These are phyloP conservation scores for Perognathus longimembris DNA, from an alignment of 2,113 vertebrate genomes.

Conservation along the genomic window DNA sequence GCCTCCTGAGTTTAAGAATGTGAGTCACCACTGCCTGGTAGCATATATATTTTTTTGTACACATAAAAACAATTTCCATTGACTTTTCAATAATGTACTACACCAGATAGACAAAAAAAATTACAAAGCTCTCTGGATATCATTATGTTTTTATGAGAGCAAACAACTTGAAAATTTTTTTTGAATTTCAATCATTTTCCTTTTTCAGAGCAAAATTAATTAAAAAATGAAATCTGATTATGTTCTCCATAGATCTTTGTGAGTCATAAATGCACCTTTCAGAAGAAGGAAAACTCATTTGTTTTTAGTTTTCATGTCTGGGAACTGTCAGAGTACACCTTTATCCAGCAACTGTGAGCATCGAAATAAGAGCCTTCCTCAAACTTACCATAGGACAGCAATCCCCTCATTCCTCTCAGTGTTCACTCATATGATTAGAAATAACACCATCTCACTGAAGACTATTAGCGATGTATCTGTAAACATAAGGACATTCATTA, in stretches of 20 bases:
- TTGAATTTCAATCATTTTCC: slow-evolving; percentile 58
- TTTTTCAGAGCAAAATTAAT: slow-evolving; percentile 25
- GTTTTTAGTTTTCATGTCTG: background rate
- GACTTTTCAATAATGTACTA: background rate
- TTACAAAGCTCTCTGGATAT: slow-evolving; percentile 53
- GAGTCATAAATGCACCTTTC: background rate
- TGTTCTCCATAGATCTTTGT: background rate
- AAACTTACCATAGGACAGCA: background rate
- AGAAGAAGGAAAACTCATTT: background rate
- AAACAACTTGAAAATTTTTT: slow-evolving; percentile 28
- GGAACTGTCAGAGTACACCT: background rate
- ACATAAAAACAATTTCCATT: background rate
- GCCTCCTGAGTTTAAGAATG: too few relatives aligned
- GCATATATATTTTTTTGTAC: background rate
- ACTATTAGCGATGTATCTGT: background rate
- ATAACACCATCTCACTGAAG: background rate
- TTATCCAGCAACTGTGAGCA: background rate
- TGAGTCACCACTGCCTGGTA: too few relatives aligned
- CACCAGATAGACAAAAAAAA: slow-evolving; percentile 9
- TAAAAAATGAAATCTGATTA: slow-evolving; percentile 43
- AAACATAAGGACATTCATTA: background rate
- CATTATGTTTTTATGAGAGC: slow-evolving; percentile 72
- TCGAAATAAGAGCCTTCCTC: background rate
- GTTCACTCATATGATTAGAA: background rate
- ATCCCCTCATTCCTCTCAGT: background rate